These are phyloP conservation scores for Colaptes auratus DNA, from an alignment of 2,113 vertebrate species.

Conservation along the genomic window DNA sequence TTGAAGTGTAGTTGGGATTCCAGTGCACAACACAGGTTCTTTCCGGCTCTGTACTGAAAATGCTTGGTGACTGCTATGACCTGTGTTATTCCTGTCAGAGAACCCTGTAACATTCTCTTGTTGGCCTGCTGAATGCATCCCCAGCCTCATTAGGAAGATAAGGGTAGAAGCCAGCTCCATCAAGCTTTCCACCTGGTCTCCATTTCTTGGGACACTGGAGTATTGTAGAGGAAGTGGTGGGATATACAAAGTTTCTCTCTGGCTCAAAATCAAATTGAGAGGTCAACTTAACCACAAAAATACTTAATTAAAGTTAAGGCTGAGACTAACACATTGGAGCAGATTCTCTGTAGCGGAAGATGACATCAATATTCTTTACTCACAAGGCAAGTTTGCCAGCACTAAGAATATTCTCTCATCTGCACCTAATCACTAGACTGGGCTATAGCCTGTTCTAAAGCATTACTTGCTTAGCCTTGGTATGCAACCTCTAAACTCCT, in stretches of 20 bases:
- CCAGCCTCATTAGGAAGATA: not conserved
- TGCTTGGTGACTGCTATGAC: not conserved
- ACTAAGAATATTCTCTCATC: not conserved
- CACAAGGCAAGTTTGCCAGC: not conserved
- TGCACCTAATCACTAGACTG: not conserved
- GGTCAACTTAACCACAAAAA: not conserved
- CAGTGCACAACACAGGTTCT: not conserved
- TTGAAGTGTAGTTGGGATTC: not conserved
- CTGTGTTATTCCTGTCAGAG: not conserved
- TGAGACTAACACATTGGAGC: not conserved
- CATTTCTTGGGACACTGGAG: constrained; percentile 3
- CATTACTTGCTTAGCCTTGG: not conserved
- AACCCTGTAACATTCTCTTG: not conserved
- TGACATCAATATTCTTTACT: constrained; percentile 42
- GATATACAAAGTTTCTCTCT: constrained; percentile 22
- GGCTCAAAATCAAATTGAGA: constrained; percentile 37
- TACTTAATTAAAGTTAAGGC: constrained; percentile 26
- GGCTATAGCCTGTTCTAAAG: not conserved
- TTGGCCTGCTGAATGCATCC: not conserved
- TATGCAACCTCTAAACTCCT: not conserved
- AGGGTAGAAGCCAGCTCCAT: not conserved
- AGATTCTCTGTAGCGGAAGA: not conserved
- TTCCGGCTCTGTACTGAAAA: not conserved
- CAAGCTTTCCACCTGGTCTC: constrained; percentile 37
- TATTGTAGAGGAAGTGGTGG: constrained; percentile 16